Conservation (phyloP, 1,140 invertebrate species). For the Goniozus legneri region DNA sequence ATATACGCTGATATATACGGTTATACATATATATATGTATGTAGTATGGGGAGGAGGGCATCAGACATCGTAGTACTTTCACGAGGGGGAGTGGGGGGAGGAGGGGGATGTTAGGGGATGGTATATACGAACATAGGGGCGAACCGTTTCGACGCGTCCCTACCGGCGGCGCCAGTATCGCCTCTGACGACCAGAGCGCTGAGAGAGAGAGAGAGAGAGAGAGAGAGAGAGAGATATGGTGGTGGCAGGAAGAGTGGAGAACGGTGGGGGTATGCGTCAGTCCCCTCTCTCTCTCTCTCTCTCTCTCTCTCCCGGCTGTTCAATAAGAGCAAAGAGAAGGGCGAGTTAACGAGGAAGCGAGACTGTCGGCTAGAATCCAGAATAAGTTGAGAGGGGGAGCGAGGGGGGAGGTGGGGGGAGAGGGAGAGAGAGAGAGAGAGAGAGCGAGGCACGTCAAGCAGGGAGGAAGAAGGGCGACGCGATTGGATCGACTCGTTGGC, state of each 20-base stretch:
- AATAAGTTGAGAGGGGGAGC: no score
- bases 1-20: neutral
- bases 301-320: no score
- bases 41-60: neutral
- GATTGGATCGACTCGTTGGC: conserved; percentile 7
- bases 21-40: neutral
- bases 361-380: no score
- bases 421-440: conserved; percentile 8
- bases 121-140: neutral
- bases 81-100: neutral
- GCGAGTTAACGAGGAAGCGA: no score
- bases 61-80: neutral
- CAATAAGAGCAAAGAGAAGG: no score
- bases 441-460: neutral
- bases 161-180: conserved; percentile 17
- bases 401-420: conserved; percentile 11
- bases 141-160: neutral
- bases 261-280: no score
- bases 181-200: conserved; percentile 9
- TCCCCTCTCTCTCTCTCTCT: no score
- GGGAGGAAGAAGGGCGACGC: conserved; percentile 13
- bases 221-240: conserved; percentile 10
- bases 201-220: conserved; percentile 15
- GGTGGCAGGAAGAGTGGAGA: conserved; percentile 16
- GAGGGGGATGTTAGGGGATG: conserved; percentile 2